Evolutionary conservation across 2,113 vertebrate species (phyloP).

Genomic region (Gymnarchus niloticus): DNA sequence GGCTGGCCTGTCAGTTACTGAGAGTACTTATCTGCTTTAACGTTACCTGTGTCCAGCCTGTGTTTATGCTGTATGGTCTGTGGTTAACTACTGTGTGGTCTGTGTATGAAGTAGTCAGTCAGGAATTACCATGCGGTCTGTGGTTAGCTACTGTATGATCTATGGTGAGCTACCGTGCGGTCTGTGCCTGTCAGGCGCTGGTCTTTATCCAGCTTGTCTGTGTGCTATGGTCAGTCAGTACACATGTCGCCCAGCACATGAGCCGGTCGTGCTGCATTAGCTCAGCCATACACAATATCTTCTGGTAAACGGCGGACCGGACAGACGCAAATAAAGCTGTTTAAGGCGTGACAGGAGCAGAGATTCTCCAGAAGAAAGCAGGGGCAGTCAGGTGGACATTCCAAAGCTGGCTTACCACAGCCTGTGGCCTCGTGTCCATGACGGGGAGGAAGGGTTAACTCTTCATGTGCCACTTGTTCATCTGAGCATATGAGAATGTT

Average conservation of each 20-base stretch:
- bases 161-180: background rate
- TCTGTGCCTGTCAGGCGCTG: background rate
- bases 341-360: constrained; percentile 49
- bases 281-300: background rate
- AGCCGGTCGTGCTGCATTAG: too few species aligned
- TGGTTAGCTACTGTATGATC: background rate
- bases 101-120: too few species aligned
- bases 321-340: constrained; percentile 41
- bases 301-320: constrained; percentile 29
- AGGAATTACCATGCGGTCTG: background rate
- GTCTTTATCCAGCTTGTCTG: background rate
- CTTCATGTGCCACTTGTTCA: background rate
- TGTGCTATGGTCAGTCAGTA: background rate
- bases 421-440: constrained; percentile 12
- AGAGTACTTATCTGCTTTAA: background rate
- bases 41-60: background rate
- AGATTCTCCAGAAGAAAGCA: constrained; percentile 48
- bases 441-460: constrained; percentile 22
- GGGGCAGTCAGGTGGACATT: constrained; percentile 53
- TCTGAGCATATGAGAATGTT: background rate
- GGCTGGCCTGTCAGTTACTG: background rate
- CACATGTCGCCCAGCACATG: too few species aligned
- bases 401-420: constrained; percentile 52
- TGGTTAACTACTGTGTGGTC: background rate
- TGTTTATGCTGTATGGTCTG: background rate